These are phyloP conservation scores for Tokudaia tokunoshimensis DNA, from an alignment of 2,797 vertebrate species.

Conservation along the genomic window DNA sequence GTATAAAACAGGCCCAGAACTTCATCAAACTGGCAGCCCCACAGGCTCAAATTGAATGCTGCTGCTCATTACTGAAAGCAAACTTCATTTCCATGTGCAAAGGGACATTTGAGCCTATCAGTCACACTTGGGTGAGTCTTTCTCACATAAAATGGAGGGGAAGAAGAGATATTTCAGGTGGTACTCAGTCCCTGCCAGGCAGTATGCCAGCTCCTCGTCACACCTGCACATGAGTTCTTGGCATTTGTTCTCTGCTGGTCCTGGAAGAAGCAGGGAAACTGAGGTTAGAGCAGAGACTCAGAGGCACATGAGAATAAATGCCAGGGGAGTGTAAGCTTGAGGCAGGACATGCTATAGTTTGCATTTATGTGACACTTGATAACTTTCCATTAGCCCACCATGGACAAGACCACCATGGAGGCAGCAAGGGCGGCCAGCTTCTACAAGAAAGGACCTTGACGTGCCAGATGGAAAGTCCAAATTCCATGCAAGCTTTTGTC, in stretches of 20 bases:
- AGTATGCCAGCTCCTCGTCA: slow-evolving; percentile 92
- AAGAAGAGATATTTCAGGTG: slow-evolving; percentile 90
- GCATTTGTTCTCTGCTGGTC: slow-evolving; percentile 91
- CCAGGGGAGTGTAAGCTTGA: not conserved
- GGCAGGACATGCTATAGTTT: not conserved
- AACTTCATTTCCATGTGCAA: slow-evolving; percentile 58
- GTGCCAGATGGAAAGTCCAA: not conserved
- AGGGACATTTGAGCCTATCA: slow-evolving; percentile 78
- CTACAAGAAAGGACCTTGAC: not conserved
- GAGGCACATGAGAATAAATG: not conserved
- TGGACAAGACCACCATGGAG: not conserved
- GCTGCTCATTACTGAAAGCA: not conserved
- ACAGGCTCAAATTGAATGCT: slow-evolving; percentile 27
- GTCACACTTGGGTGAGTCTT: slow-evolving; percentile 89
- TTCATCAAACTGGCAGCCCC: not conserved
- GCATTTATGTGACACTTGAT: not conserved
- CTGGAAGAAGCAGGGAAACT: slow-evolving; percentile 88
- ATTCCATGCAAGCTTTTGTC: not conserved
- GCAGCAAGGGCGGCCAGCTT: not conserved
- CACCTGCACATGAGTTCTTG: slow-evolving; percentile 94
- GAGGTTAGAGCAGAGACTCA: slow-evolving; percentile 48
- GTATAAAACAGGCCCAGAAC: not conserved
- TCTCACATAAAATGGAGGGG: slow-evolving; percentile 91
- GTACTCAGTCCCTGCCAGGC: slow-evolving; percentile 91
- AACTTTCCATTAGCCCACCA: not conserved